Percentiles rank a stretch among this genome's conserved stretches.
Conservation (phyloP, 2,888 invertebrate genomes). For the Meta bourneti region DNA sequence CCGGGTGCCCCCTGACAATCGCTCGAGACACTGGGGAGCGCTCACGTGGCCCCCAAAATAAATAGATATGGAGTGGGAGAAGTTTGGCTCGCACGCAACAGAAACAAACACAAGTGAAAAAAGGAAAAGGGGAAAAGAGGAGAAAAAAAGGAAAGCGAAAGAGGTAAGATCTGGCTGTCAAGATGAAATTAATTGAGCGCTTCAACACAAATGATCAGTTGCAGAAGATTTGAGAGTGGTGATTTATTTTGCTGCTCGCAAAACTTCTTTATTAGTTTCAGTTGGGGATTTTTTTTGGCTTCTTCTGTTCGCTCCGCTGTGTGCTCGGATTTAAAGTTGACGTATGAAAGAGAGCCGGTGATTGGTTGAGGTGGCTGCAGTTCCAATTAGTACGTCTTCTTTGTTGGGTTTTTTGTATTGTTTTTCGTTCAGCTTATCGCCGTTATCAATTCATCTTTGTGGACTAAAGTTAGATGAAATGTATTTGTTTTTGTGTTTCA, state of each 20-base stretch:
- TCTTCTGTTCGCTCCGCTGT: not conserved
- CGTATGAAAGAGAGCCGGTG: not conserved
- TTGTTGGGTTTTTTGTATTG: not conserved
- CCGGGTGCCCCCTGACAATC: conserved; percentile 64
- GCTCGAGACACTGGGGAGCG: conserved; percentile 62
- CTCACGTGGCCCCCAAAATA: conserved; percentile 62
- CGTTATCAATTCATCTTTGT: too few relatives aligned
- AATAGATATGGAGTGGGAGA: conserved; percentile 66
- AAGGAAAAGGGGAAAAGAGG: not conserved
- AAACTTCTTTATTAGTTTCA: conserved; percentile 36
- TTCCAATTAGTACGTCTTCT: not conserved
- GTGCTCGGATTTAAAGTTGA: conserved; percentile 16
- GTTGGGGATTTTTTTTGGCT: conserved; percentile 14
- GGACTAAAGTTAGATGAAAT: too few relatives aligned
- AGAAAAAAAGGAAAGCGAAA: conserved; percentile 32
- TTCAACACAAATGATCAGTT: conserved; percentile 76
- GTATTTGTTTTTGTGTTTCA: too few relatives aligned
- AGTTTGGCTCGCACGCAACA: conserved; percentile 23
- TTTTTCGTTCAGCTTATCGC: too few relatives aligned
- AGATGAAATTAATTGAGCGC: conserved; percentile 75
- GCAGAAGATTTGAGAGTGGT: conserved; percentile 61
- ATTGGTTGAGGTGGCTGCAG: not conserved
- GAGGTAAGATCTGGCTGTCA: conserved; percentile 69
- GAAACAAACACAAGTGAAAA: conserved; percentile 40
- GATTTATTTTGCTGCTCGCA: conserved; percentile 66